Conservation (phyloP, 2,113 vertebrate genomes). For the Turdus rufiventris region DNA sequence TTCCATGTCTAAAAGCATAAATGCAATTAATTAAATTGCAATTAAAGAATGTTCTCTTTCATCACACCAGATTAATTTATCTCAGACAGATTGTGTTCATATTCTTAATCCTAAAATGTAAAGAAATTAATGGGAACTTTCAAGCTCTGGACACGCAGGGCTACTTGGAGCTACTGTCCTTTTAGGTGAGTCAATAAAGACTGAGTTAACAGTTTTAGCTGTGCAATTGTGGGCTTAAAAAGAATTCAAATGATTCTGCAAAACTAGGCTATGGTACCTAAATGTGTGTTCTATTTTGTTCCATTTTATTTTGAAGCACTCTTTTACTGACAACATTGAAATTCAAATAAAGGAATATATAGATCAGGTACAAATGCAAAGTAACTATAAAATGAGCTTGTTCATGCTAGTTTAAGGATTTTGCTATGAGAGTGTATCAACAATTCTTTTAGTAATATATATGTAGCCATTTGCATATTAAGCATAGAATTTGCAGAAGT, state of each 20-base stretch:
- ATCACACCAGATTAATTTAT: background rate
- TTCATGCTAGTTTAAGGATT: background rate
- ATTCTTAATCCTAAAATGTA: background rate
- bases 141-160: background rate
- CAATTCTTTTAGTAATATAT: background rate
- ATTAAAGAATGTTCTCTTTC: background rate
- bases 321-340: background rate
- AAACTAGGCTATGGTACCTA: background rate
- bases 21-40: slow-evolving; percentile 10
- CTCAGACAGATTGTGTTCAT: background rate
- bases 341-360: background rate
- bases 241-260: background rate
- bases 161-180: background rate
- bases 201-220: background rate
- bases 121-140: background rate
- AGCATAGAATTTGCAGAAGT: background rate
- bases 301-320: background rate
- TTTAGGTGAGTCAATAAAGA: background rate
- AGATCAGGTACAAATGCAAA: background rate
- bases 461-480: background rate
- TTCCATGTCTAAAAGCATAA: background rate
- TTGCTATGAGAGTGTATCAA: background rate
- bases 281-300: background rate
- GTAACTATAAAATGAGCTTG: background rate
- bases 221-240: background rate